Conservation (phyloP, 2,888 invertebrate genomes). For the Sphaerophoria taeniata region DNA sequence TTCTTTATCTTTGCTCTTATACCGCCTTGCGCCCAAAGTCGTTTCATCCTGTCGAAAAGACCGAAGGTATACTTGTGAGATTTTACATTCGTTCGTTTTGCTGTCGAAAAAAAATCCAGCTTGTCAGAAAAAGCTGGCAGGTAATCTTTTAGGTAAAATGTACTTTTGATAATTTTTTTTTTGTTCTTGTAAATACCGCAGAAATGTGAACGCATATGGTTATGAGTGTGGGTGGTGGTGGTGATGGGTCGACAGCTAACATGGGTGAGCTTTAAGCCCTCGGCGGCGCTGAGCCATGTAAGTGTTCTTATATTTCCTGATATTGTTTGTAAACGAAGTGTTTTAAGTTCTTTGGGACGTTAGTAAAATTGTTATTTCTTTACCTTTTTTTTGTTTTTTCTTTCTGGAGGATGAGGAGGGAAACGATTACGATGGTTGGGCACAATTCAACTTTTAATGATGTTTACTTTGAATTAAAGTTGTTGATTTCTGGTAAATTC, state of each 20-base stretch:
- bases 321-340: slow-evolving; percentile 51
- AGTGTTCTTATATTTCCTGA: slow-evolving; percentile 18
- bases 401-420: background rate
- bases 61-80: slow-evolving; percentile 24
- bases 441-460: slow-evolving; percentile 15
- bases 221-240: slow-evolving; percentile 10
- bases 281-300: background rate
- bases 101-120: slow-evolving; percentile 45
- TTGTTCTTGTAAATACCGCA: slow-evolving; percentile 29
- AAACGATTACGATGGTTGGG: background rate
- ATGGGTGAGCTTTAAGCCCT: slow-evolving; percentile 7
- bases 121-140: slow-evolving; percentile 68
- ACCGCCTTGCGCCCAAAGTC: background rate
- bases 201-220: slow-evolving; percentile 23
- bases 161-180: slow-evolving; percentile 41
- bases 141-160: slow-evolving; percentile 70
- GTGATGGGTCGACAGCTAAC: background rate
- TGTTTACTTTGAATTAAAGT: slow-evolving; percentile 23
- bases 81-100: slow-evolving; percentile 32
- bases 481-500: slow-evolving; percentile 8
- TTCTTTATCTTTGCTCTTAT: slow-evolving; percentile 67
- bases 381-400: background rate
- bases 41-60: background rate
- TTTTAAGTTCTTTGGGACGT: slow-evolving; percentile 50
- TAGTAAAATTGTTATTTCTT: slow-evolving; percentile 39